These are phyloP conservation scores for Halichoerus grypus DNA, from an alignment of 2,113 vertebrate genomes.

Conservation along the genomic window DNA sequence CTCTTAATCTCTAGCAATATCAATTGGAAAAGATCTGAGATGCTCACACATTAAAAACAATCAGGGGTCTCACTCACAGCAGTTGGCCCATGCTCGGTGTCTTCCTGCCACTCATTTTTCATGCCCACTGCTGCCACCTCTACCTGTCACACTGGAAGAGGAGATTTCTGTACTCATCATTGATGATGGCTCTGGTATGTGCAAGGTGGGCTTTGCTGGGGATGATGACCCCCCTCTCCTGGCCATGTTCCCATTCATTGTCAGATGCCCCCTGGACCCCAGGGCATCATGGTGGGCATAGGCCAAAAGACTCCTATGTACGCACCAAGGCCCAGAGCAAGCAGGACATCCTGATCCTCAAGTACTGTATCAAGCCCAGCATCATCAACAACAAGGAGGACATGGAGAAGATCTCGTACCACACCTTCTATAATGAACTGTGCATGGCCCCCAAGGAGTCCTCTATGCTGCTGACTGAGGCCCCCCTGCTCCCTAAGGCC, in stretches of 20 bases:
- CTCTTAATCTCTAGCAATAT: neutral
- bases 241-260: slow-evolving; percentile 86
- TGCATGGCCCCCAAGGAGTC: slow-evolving; percentile 88
- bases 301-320: slow-evolving; percentile 89
- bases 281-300: slow-evolving; percentile 89
- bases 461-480: slow-evolving; percentile 68
- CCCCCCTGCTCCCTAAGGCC: neutral
- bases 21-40: neutral
- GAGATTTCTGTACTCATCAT: slow-evolving; percentile 75
- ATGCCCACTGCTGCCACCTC: neutral
- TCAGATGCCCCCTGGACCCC: slow-evolving; percentile 81
- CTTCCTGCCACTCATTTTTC: neutral
- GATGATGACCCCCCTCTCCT: slow-evolving; percentile 82
- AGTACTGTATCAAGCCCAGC: slow-evolving; percentile 88
- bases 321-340: slow-evolving; percentile 89
- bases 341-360: slow-evolving; percentile 88
- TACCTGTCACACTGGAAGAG: neutral
- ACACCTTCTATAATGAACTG: slow-evolving; percentile 94
- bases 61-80: neutral
- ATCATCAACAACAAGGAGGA: slow-evolving; percentile 90
- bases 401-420: slow-evolving; percentile 93
- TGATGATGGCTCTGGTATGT: slow-evolving; percentile 89
- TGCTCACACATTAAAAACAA: neutral
- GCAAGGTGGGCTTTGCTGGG: slow-evolving; percentile 89
- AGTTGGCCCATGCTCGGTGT: neutral